phyloP scores from a whole-genome alignment of 2,888 invertebrate genomes.

The Tipula helvola region DNA sequence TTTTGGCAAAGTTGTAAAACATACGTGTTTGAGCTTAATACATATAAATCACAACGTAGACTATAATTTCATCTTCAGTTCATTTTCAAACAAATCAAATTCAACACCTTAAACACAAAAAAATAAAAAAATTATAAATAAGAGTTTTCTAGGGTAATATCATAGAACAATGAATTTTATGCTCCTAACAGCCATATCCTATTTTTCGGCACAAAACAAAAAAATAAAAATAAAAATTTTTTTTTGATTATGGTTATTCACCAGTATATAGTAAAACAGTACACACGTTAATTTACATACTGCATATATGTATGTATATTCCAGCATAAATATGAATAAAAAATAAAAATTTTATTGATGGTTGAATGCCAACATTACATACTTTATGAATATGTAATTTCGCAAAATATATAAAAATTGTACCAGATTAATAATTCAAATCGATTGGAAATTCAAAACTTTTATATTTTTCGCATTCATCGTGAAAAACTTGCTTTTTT shows the following conservation, averaged over 20 bases:
- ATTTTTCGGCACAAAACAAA: neutral
- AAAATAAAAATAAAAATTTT: neutral
- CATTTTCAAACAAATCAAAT: neutral
- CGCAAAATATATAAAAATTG: neutral
- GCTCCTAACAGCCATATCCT: neutral
- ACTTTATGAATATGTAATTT: neutral
- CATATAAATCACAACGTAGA: too few species aligned
- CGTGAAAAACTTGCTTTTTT: neutral
- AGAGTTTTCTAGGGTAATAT: neutral
- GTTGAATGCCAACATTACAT: neutral
- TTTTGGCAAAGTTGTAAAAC: neutral
- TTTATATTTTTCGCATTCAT: neutral
- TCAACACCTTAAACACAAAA: neutral
- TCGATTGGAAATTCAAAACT: neutral
- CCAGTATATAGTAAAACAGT: neutral
- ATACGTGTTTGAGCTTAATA: neutral
- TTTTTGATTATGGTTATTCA: neutral
- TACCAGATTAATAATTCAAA: neutral
- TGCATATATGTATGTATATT: neutral
- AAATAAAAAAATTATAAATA: neutral
- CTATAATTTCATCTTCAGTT: too few species aligned
- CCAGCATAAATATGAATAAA: neutral
- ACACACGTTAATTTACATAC: neutral
- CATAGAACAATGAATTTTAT: neutral
- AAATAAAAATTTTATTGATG: neutral